Evolutionary conservation across 2,113 vertebrate genomes (phyloP).

Genomic region (Glaucomys volans): DNA sequence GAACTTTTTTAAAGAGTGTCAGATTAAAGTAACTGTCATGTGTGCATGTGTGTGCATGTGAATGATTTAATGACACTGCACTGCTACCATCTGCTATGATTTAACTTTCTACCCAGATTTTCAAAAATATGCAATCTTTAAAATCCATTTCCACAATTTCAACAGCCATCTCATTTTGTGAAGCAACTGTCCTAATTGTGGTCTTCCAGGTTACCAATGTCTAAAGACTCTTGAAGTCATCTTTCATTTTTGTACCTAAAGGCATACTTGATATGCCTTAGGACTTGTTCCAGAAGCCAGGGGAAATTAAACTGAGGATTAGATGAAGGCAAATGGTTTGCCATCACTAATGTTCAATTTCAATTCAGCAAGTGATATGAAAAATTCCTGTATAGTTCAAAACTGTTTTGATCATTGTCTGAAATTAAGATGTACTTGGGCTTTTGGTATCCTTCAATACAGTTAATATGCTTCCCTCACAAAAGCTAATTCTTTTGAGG

Average conservation of each 20-base stretch:
- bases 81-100: background rate
- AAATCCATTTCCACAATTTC: background rate
- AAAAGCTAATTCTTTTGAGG: slow-evolving; percentile 6
- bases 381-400: background rate
- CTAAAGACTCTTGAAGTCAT: slow-evolving; percentile 25
- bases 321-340: background rate
- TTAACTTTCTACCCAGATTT: slow-evolving; percentile 31
- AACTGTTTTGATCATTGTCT: background rate
- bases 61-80: too few relatives aligned
- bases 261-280: background rate
- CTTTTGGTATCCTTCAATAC: background rate
- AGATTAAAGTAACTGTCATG: background rate
- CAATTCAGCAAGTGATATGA: slow-evolving; percentile 24
- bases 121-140: background rate
- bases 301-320: background rate
- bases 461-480: background rate
- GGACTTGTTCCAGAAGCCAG: background rate
- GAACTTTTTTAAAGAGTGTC: background rate
- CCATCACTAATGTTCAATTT: background rate
- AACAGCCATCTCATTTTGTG: slow-evolving; percentile 45
- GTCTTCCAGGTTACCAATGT: background rate
- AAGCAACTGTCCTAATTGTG: background rate
- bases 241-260: background rate
- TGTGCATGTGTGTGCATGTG: too few relatives aligned
- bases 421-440: background rate